A percentile compares a stretch with the other conserved stretches of the same genome.
These are phyloP conservation scores for Conchocele bisecta DNA, from an alignment of 2,888 invertebrate species.

Conservation along the genomic window DNA sequence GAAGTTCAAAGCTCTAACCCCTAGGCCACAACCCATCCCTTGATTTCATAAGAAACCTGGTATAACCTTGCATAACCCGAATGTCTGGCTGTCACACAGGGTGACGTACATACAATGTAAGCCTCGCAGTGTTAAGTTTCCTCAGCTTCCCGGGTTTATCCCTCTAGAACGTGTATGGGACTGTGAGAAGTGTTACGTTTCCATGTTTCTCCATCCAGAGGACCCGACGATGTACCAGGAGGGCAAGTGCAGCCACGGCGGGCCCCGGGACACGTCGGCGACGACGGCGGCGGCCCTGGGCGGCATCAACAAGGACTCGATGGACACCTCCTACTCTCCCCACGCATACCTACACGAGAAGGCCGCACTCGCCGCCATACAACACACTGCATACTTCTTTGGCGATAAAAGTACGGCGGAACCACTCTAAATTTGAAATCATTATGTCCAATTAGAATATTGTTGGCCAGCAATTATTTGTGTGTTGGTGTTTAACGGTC, in stretches of 20 bases:
- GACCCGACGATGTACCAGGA: constrained; percentile 38
- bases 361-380: constrained; percentile 64
- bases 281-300: constrained; percentile 59
- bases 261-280: constrained; percentile 55
- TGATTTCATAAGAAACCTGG: no score
- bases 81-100: no score
- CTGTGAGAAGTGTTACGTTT: no score
- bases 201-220: no score
- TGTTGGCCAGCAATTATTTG: neutral
- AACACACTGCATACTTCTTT: constrained; percentile 65
- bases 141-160: no score
- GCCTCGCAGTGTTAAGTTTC: no score
- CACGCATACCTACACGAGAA: constrained; percentile 55
- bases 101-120: no score
- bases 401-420: constrained; percentile 58
- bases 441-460: neutral
- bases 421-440: neutral
- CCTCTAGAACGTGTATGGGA: no score
- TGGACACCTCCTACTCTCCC: constrained; percentile 54
- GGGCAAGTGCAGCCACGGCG: constrained; percentile 74
- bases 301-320: constrained; percentile 73
- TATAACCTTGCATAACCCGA: no score
- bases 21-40: no score
- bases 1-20: no score
- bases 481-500: no score